Percentiles rank a stretch among this genome's conserved stretches.
Evolutionary conservation across 2,113 vertebrate genomes (phyloP).

Genomic region (Brachyistius frenatus): DNA sequence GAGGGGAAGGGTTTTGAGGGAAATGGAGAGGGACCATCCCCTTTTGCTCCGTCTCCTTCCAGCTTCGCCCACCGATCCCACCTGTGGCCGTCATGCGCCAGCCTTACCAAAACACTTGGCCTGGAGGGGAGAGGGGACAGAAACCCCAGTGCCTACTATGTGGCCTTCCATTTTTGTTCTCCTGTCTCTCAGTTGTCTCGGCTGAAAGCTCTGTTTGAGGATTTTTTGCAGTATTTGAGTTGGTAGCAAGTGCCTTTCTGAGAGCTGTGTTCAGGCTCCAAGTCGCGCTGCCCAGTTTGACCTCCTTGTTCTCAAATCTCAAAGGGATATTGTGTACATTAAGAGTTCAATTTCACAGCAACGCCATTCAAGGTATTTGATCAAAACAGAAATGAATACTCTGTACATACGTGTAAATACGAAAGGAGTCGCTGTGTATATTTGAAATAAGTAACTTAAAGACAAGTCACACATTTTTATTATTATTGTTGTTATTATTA

Average conservation of each 20-base stretch:
- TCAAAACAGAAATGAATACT: conserved; percentile 83
- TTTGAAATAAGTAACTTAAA: conserved; percentile 99
- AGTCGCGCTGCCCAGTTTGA: conserved; percentile 86
- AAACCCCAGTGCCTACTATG: conserved; percentile 84
- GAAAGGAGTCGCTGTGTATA: conserved; percentile 99
- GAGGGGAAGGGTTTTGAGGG: conserved; percentile 43
- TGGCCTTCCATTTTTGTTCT: conserved; percentile 87
- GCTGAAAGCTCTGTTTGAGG: conserved; percentile 72
- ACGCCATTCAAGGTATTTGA: conserved; percentile 86
- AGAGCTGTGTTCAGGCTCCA: conserved; percentile 72
- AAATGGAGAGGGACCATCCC: conserved; percentile 62
- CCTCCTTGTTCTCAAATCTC: conserved; percentile 80
- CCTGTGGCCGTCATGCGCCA: conserved; percentile 77
- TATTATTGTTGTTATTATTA: conserved; percentile 80
- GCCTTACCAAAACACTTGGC: conserved; percentile 84
- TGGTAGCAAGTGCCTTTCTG: conserved; percentile 97
- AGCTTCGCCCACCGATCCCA: conserved; percentile 59
- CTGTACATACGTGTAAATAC: conserved; percentile 98
- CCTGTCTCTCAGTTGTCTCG: conserved; percentile 66
- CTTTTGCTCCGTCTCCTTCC: conserved; percentile 69
- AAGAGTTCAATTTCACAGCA: conserved; percentile 80
- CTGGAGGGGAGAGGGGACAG: conserved; percentile 74
- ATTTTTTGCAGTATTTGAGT: conserved; percentile 89
- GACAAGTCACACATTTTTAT: conserved; percentile 90
- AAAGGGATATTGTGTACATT: conserved; percentile 77